Percentiles rank a stretch among this genome's conserved stretches.
Conservation (phyloP, 2,797 vertebrate species). For the Notamacropus eugenii region DNA sequence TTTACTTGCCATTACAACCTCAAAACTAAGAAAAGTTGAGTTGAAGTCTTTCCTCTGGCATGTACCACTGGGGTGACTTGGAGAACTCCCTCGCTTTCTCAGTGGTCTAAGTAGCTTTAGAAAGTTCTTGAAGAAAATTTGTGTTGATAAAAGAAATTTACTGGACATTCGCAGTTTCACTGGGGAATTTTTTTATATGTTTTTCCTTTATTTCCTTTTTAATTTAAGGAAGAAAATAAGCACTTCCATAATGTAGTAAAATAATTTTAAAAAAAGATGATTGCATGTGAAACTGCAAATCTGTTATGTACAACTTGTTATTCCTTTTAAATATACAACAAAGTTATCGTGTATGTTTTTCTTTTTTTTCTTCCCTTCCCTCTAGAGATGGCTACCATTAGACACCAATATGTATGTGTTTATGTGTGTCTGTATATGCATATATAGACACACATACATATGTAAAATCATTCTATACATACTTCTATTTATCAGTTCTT, state of each 20-base stretch:
- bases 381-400: background rate
- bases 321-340: background rate
- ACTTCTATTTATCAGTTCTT: background rate
- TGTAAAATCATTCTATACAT: background rate
- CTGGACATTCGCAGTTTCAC: background rate
- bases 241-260: background rate
- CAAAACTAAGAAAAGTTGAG: background rate
- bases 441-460: background rate
- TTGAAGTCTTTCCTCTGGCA: background rate
- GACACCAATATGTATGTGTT: background rate
- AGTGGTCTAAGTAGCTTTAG: background rate
- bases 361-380: background rate
- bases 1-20: background rate
- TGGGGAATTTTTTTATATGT: background rate
- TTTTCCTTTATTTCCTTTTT: background rate
- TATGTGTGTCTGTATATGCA: accelerated
- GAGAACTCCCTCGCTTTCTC: background rate
- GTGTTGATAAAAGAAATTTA: background rate
- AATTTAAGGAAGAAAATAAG: background rate
- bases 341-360: background rate
- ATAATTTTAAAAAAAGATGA: background rate
- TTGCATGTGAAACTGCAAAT: background rate
- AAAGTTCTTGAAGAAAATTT: background rate
- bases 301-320: background rate
- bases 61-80: background rate